phyloP scores from a whole-genome alignment of 2,113 vertebrate species.

The Climacteris rufus region DNA sequence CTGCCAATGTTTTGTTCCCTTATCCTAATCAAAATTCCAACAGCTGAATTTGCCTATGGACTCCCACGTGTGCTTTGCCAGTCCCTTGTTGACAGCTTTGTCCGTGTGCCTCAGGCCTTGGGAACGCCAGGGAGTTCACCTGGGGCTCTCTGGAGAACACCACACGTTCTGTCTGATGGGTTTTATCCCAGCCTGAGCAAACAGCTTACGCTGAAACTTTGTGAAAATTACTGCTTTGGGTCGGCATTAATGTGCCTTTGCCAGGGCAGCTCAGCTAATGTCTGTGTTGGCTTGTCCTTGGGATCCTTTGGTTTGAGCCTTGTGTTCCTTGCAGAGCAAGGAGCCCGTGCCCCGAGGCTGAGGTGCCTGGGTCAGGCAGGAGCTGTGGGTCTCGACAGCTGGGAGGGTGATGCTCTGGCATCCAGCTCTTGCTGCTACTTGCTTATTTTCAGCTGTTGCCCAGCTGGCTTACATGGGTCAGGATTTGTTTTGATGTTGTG shows the following conservation, averaged over 20 bases:
- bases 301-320: neutral
- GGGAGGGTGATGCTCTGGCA: neutral
- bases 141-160: neutral
- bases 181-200: neutral
- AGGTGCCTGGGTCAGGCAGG: neutral
- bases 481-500: neutral
- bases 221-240: neutral
- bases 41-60: neutral
- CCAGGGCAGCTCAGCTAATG: neutral
- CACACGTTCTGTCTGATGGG: neutral
- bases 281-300: neutral
- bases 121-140: neutral
- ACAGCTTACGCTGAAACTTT: rapidly evolving
- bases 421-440: neutral
- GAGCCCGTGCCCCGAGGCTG: neutral
- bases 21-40: neutral
- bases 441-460: neutral
- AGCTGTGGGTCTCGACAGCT: neutral
- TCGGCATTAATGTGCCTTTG: neutral
- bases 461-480: neutral
- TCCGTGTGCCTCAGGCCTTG: neutral
- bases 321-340: neutral
- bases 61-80: neutral
- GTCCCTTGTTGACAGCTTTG: neutral
- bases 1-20: neutral